phyloP scores from a whole-genome alignment of 2,113 vertebrate genomes.

The Phycodurus eques region DNA sequence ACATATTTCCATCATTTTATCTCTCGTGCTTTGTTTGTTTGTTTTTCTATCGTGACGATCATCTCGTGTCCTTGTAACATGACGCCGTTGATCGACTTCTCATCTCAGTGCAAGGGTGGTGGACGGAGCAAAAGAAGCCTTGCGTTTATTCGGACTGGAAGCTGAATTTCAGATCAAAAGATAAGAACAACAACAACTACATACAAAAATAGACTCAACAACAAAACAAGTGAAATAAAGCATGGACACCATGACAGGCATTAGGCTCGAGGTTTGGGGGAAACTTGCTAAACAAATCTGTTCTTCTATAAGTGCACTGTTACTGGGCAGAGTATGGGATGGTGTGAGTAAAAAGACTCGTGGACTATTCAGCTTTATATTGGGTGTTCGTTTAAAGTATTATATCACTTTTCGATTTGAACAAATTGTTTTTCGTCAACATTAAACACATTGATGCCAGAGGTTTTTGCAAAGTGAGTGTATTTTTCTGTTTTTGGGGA shows the following conservation, averaged over 20 bases:
- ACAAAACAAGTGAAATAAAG: slow-evolving; percentile 20
- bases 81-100: slow-evolving; percentile 59
- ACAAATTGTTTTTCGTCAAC: not conserved
- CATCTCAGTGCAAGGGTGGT: slow-evolving; percentile 59
- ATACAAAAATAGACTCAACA: slow-evolving; percentile 66
- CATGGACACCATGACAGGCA: slow-evolving; percentile 62
- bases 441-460: not conserved
- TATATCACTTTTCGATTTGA: not conserved
- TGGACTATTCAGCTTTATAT: not conserved
- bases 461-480: not conserved
- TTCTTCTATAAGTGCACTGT: not conserved
- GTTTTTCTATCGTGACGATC: slow-evolving; percentile 56
- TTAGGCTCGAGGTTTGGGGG: slow-evolving; percentile 33
- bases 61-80: slow-evolving; percentile 61
- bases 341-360: no score
- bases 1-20: slow-evolving; percentile 73
- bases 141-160: slow-evolving; percentile 68
- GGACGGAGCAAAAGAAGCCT: slow-evolving; percentile 45
- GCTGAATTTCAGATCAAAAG: slow-evolving; percentile 71
- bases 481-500: not conserved
- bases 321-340: not conserved
- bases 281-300: slow-evolving; percentile 19
- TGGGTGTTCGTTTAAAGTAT: not conserved
- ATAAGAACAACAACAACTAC: slow-evolving; percentile 70
- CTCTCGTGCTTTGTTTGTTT: slow-evolving; percentile 44